Evolutionary conservation across 2,797 vertebrate species (phyloP).

Genomic region (Megaceryle alcyon): DNA sequence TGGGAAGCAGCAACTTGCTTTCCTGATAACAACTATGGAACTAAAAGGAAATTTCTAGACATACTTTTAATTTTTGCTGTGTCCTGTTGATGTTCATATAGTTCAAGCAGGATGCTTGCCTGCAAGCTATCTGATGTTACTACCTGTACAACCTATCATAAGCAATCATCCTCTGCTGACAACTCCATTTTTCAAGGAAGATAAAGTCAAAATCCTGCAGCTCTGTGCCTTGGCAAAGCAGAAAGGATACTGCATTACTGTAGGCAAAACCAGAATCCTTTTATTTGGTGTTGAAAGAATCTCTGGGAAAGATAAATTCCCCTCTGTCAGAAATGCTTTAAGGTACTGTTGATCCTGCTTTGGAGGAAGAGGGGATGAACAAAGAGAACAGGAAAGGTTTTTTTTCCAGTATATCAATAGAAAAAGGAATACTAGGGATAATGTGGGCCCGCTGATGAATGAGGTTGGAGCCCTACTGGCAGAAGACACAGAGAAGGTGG

Average conservation of each 20-base stretch:
- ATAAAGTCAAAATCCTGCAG: conserved; percentile 26
- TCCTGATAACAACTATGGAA: neutral
- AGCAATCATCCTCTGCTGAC: conserved; percentile 56
- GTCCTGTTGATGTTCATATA: conserved; percentile 40
- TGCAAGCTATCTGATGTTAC: conserved; percentile 56
- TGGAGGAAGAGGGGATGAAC: neutral
- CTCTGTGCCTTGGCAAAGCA: neutral
- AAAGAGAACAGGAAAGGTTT: too few relatives aligned
- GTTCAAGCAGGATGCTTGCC: conserved; percentile 28
- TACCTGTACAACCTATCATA: conserved; percentile 51
- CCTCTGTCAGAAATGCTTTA: neutral
- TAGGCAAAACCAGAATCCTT: conserved; percentile 25
- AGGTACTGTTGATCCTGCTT: neutral
- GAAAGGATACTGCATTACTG: neutral
- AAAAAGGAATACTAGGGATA: too few relatives aligned
- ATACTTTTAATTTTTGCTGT: conserved; percentile 22
- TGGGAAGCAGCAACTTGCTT: neutral
- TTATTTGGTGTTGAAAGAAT: neutral
- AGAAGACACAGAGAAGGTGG: too few relatives aligned
- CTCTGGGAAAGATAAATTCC: neutral
- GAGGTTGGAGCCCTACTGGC: too few relatives aligned
- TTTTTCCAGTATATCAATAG: too few relatives aligned
- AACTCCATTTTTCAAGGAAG: conserved; percentile 38
- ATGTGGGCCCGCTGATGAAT: too few relatives aligned
- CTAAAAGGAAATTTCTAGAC: conserved; percentile 40